Conservation (phyloP, 2,888 invertebrate genomes). For the Limnephilus rhombicus region DNA sequence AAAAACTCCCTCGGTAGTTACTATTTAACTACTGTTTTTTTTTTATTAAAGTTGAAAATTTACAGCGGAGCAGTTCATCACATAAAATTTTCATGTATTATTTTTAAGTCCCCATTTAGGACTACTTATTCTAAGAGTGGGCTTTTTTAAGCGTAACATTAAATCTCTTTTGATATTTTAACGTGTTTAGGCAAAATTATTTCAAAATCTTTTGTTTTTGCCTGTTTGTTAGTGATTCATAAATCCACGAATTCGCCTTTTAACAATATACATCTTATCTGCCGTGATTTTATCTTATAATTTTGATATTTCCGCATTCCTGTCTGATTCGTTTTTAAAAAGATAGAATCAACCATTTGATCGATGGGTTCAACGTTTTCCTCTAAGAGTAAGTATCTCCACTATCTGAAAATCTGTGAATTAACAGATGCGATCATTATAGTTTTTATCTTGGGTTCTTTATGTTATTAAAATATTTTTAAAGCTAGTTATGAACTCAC, state of each 20-base stretch:
- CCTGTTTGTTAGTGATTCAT: neutral
- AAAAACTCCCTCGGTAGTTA: neutral
- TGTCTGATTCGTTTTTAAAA: neutral
- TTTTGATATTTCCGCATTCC: neutral
- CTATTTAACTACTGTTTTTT: neutral
- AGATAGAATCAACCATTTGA: neutral
- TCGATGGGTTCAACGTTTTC: neutral
- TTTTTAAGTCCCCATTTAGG: neutral
- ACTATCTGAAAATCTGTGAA: neutral
- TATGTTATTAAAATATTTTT: too few species aligned
- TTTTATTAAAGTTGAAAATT: neutral
- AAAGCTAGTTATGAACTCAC: too few species aligned
- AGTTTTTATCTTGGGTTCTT: too few species aligned
- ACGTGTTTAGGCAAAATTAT: neutral
- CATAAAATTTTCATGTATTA: neutral
- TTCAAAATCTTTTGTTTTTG: neutral
- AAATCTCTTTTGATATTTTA: neutral
- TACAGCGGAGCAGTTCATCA: neutral
- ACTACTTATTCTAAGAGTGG: neutral
- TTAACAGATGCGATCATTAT: too few species aligned
- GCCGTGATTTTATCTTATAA: neutral
- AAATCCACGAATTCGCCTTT: neutral
- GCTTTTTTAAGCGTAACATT: neutral
- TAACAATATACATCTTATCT: neutral
- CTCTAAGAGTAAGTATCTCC: neutral